Base-by-base conservation (phyloP, 2,888 invertebrate species). In the Spatulosminthurus flaviceps region DNA sequence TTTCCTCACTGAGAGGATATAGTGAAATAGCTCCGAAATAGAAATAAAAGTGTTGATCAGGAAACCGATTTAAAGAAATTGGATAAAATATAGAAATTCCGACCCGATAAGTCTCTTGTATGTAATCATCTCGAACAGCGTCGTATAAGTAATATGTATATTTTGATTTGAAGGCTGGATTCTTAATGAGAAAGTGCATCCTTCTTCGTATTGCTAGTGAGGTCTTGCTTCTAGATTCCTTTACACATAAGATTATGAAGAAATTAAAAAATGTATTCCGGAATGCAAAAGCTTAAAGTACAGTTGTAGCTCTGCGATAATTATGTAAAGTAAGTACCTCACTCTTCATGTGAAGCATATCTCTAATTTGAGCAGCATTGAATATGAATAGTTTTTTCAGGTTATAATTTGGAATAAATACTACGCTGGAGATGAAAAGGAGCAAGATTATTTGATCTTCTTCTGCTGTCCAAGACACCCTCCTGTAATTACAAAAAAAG, bases 361-460 rank as follows among this genome's bases (percentile, higher is more conserved):
- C 85, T 5, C 85, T 76, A 13, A 85, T 81, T 75, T 85, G 85
- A 21, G 80, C 26, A 16, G 85, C 71, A 77, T 85, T 85, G 67
- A 81, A 85, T 26, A 85, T 81, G 73, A 83, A 83, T 0, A 83
- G 64, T 61, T 81, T 81, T 5, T 76, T 34, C 41, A 82, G 78
- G 51, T 84, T 83, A 61, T 83, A 85, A 19, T 79, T 76, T 1
- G 82, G 82, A 60, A 85, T 82, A 66, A 84, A 85, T 0, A 85
- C 67, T 13, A 83, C 82, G 64, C 83, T 82, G 13, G 83, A 81
- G 22, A 85, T 81, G 73, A 82, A 83, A 2, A 82, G 66, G 24
- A 77, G 64, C 9, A 84, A 43, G 9, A 84, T 77, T 16, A 71
- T 74, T 24, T 79, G 78, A 74, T 85, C 85, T 64, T 85, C 85